Evolutionary conservation across 1,140 invertebrate species (phyloP), one percentile per base, ranked within the genome.

Genomic region (Coboldia fuscipes): DNA sequence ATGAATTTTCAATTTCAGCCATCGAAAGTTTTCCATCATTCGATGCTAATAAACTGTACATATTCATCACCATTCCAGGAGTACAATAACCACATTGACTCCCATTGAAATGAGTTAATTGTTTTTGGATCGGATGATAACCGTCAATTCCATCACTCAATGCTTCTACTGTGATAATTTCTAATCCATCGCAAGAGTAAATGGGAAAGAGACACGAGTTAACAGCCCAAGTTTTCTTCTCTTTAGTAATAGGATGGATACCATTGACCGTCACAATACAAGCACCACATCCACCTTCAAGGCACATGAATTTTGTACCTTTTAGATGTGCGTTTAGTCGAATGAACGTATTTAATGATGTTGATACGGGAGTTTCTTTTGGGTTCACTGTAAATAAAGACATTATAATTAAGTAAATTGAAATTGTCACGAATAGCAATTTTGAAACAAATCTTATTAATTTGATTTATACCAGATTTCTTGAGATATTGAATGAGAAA

Each of bases 1-100:
- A 74, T 0, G 71, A 68, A 44, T 80, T 71, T 48, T 84, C 78
- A 9, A 83, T 60, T 42, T 79, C 65, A 20, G 62, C 51, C 66
- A 72, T 72, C 1, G 63, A 73, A 6, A 73, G 46, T 15, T 62
- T 51, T 9, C 51, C 54, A 17, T 55, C 58, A 37, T 44, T 57
- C 35, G 48, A 46, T 44, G 59, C 50, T 35, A 64, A 39, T 21
- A 63, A 40, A 59, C 76, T 79, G 48, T 78, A 72, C 66, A 85
- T 72, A 40, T 75, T 78, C 80, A 88, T 85, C 14, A 86, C 66
- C 68, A 83, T 83, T 27, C 78, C 82, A 12, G 80, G 70, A 1
- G 74, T 72, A 40, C 82, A 88, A 51, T 68, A 88, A 3, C 82
- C 82, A 46, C 77, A 84, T 51, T 83, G 78, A 3, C 75, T 74